Conservation (phyloP, 2,888 invertebrate species). For the Drosophila meridiana region DNA sequence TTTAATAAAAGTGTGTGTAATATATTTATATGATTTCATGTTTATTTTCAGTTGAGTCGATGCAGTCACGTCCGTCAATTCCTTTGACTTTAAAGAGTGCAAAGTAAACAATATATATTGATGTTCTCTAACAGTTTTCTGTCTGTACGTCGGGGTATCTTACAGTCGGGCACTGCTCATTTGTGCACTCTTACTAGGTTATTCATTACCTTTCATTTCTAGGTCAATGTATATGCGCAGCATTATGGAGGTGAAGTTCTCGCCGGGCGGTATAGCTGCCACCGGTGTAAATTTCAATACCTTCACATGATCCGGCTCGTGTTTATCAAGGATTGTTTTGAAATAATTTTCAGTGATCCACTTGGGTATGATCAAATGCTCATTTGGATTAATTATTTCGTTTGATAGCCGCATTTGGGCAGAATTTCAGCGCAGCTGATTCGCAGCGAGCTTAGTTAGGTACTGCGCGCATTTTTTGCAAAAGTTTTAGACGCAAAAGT, state of each 20-base stretch:
- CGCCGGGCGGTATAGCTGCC: constrained; percentile 71
- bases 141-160: neutral
- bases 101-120: too few relatives aligned
- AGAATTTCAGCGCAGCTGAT: constrained; percentile 11
- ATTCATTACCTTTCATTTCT: constrained; percentile 67
- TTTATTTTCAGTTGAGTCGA: too few relatives aligned
- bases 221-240: constrained; percentile 75
- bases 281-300: constrained; percentile 66
- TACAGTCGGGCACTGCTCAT: neutral
- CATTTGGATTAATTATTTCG: constrained; percentile 70
- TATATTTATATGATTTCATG: too few relatives aligned
- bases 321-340: constrained; percentile 59
- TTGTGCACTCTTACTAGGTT: neutral
- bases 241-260: constrained; percentile 82
- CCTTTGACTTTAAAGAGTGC: too few relatives aligned
- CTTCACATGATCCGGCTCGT: constrained; percentile 64
- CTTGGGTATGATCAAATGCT: constrained; percentile 63
- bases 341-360: constrained; percentile 78
- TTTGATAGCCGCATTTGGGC: constrained; percentile 16
- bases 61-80: too few relatives aligned
- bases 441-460: constrained; percentile 1
- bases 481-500: constrained; percentile 1
- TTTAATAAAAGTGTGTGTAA: too few relatives aligned
- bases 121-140: neutral
- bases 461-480: constrained; percentile 11